These are phyloP conservation scores for Phyllotreta cruciferae DNA, from an alignment of 2,888 invertebrate genomes.

Conservation along the genomic window DNA sequence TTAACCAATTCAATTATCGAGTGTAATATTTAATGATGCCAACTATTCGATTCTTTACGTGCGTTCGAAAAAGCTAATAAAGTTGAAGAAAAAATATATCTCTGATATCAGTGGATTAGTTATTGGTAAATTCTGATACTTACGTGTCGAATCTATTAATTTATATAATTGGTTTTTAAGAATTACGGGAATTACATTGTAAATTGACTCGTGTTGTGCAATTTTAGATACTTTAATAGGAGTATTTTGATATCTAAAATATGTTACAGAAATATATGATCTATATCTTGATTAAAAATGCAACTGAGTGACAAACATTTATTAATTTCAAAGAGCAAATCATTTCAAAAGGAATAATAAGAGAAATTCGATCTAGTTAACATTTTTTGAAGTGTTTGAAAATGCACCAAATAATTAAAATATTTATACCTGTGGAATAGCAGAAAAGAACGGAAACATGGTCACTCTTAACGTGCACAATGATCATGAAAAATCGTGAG, in stretches of 20 bases:
- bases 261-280: background rate
- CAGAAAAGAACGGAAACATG: no score
- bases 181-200: no score
- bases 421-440: no score
- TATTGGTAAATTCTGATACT: slow-evolving; percentile 4
- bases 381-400: no score
- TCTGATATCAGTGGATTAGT: slow-evolving; percentile 11
- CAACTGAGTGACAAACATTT: background rate
- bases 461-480: no score
- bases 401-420: no score
- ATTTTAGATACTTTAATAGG: no score
- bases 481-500: no score
- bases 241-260: slow-evolving; percentile 1
- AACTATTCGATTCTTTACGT: slow-evolving; percentile 16
- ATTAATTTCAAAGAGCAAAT: background rate
- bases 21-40: slow-evolving; percentile 15
- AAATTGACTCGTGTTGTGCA: no score
- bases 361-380: no score
- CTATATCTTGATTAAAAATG: background rate
- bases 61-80: slow-evolving; percentile 10
- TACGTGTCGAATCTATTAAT: background rate
- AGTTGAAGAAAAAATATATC: slow-evolving; percentile 17
- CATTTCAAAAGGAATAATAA: no score
- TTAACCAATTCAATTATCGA: slow-evolving; percentile 22
- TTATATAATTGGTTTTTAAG: no score